phyloP scores from a whole-genome alignment of 2,113 vertebrate species.

The Pithys albifrons region DNA sequence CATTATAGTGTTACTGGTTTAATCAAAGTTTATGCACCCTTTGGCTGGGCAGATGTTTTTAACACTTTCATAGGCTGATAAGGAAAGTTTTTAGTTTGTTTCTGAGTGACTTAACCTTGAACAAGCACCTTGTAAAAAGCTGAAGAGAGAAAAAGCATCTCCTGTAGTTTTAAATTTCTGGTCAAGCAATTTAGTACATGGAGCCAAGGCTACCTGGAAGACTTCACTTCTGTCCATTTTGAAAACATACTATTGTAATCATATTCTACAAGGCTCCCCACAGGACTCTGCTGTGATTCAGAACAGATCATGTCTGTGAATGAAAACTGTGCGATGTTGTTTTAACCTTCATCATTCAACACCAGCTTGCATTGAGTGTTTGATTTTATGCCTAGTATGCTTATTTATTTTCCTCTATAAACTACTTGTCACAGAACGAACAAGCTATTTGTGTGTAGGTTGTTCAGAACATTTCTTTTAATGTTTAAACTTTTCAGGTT shows the following conservation, averaged over 20 bases:
- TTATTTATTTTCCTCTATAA: conserved; percentile 22
- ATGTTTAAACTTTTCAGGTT: not conserved
- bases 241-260: not conserved
- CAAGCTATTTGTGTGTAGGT: not conserved
- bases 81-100: conserved; percentile 20
- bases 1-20: not conserved
- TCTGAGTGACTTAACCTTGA: not conserved
- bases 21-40: not conserved
- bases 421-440: not conserved
- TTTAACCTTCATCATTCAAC: not conserved
- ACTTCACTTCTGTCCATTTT: not conserved
- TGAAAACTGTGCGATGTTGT: not conserved
- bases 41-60: not conserved
- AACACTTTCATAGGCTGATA: not conserved
- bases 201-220: not conserved
- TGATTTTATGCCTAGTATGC: conserved; percentile 2
- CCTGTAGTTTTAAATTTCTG: not conserved
- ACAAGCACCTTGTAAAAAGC: conserved; percentile 14
- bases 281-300: not conserved
- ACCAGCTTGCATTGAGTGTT: not conserved
- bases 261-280: not conserved
- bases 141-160: not conserved
- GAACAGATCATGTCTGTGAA: not conserved
- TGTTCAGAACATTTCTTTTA: not conserved
- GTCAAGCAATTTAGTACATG: not conserved